phyloP scores from a whole-genome alignment of 2,113 vertebrate species.

The Aplodontia rufa region DNA sequence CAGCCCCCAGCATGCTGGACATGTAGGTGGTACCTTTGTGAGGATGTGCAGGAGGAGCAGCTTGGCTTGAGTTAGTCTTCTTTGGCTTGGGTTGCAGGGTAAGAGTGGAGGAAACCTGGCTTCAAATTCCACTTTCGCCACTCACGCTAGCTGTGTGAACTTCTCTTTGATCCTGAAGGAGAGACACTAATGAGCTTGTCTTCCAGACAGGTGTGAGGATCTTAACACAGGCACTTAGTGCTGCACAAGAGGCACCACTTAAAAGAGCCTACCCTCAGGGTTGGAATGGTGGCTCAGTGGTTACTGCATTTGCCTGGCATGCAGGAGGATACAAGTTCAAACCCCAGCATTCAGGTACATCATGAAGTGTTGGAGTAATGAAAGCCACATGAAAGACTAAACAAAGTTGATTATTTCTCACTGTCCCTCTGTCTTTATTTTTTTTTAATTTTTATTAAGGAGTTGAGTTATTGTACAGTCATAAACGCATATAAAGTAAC shows the following conservation, averaged over 20 bases:
- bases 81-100: neutral
- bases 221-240: rapidly evolving
- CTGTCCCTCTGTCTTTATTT: too few relatives aligned
- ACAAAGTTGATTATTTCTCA: too few relatives aligned
- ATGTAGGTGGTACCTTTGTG: rapidly evolving
- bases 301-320: too few relatives aligned
- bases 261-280: too few relatives aligned
- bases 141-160: neutral
- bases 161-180: neutral
- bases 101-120: neutral
- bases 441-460: too few relatives aligned
- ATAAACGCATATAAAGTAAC: too few relatives aligned
- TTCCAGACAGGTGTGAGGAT: neutral
- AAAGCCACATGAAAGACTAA: too few relatives aligned
- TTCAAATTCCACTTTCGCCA: neutral
- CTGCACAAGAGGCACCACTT: rapidly evolving
- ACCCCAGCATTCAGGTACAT: too few relatives aligned
- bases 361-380: too few relatives aligned
- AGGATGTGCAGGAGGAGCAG: rapidly evolving
- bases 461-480: too few relatives aligned
- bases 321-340: too few relatives aligned
- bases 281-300: too few relatives aligned
- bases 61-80: neutral
- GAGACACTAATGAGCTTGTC: neutral
- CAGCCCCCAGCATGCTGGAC: neutral